These are phyloP conservation scores for Clitarchus hookeri DNA, from an alignment of 2,888 invertebrate genomes.

Conservation along the genomic window DNA sequence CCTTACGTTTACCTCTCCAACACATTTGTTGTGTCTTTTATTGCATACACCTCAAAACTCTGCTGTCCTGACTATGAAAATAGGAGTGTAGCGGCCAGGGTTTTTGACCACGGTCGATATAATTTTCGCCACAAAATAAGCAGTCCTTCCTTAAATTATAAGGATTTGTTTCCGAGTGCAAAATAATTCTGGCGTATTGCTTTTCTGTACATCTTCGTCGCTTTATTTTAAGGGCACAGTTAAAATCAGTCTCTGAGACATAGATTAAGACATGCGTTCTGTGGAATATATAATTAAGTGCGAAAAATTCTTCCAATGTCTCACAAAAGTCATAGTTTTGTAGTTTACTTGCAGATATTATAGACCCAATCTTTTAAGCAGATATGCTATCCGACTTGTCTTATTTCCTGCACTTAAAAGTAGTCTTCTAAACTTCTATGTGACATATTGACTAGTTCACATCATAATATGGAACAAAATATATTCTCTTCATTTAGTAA, in stretches of 20 bases:
- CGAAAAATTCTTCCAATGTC: not conserved
- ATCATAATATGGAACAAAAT: not conserved
- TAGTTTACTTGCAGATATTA: slow-evolving; percentile 9
- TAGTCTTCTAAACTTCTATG: not conserved
- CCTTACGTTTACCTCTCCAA: not conserved
- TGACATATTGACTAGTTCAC: not conserved
- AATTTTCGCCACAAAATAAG: not conserved
- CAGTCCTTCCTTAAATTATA: not conserved
- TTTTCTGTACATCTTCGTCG: not conserved
- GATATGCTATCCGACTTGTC: not conserved
- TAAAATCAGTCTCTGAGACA: not conserved
- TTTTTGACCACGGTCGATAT: not conserved
- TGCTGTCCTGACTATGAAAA: not conserved
- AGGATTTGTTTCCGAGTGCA: not conserved
- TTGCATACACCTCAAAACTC: not conserved
- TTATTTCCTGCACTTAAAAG: not conserved
- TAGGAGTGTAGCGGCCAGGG: not conserved
- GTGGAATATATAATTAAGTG: not conserved
- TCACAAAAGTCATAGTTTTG: not conserved
- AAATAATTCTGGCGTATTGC: not conserved
- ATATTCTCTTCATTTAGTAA: not conserved
- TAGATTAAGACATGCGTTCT: not conserved
- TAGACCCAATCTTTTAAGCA: not conserved
- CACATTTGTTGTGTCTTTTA: not conserved
- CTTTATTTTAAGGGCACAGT: not conserved